Base-by-base conservation (phyloP, 2,113 vertebrate genomes). In the Egretta garzetta region DNA sequence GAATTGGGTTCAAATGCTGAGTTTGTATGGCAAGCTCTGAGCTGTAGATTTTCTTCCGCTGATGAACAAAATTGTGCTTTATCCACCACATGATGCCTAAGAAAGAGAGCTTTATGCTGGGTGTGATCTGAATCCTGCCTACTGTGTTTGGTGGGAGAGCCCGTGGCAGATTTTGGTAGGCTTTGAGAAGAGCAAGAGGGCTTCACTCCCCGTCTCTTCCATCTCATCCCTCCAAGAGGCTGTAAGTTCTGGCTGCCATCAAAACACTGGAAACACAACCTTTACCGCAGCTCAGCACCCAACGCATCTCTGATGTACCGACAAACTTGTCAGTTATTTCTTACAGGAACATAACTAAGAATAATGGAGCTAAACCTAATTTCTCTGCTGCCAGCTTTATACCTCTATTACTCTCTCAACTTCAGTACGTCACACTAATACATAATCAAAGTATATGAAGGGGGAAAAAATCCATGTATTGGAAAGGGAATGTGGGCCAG, bases 81-180 rank as follows among this genome's bases (percentile, higher is more conserved):
- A 24, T 43, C 18, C 16, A 12, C 26, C 7, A 5, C 0, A 0
- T n/a, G 26, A 30, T 7, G 28, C 53, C 7, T 30, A 55, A 55
- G 53, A 55, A 55, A 30, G 45, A 58, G 24, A 47, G 11, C 56
- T 74, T 50, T 52, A 6, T 39, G 17, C 43, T 67, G 84, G 8
- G 5, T 60, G 18, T 58, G 70, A 50, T 63, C 24, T 77, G 71
- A 60, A 49, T 75, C 43, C 66, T 63, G 47, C 17, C 53, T 39
- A 21, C 35, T 53, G 1, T 32, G 8, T 62, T 72, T 72, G 32
- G 10, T 68, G 53, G 47, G 47, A 63, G 55, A 91, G 43, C 39
- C 59, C 0, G 0, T 56, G n/a, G 8, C 47, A 35, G 41, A 16
- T 77, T 90, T 80, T 76, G 32, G 5, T 53, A 8, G 56, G 1